Conservation (phyloP, 2,888 invertebrate species). For the Branchellion lobata region DNA sequence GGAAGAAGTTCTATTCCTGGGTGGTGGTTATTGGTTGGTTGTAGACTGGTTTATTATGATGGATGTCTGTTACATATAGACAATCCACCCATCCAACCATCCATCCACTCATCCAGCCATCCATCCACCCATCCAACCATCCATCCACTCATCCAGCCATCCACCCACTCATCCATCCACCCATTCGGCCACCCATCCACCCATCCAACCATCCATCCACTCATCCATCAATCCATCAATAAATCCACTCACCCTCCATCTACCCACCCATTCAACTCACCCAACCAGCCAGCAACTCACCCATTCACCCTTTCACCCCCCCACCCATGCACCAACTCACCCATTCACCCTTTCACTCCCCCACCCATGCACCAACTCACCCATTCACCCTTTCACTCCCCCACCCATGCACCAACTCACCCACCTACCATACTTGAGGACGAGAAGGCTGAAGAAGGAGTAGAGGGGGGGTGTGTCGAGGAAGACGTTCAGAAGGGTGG, state of each 20-base stretch:
- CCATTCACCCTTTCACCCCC: neutral
- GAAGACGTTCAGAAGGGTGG: neutral
- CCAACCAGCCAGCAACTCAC: neutral
- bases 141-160: no score
- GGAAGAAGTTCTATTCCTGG: neutral
- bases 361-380: neutral
- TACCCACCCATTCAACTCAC: neutral
- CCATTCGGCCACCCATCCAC: no score
- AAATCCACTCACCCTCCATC: neutral
- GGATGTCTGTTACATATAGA: neutral
- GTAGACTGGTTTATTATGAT: neutral
- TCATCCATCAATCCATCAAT: neutral
- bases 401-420: neutral
- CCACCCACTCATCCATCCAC: no score
- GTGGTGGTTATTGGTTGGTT: no score
- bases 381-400: neutral
- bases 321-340: neutral
- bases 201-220: no score
- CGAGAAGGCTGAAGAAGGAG: neutral
- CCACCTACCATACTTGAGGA: neutral
- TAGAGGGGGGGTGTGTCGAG: neutral
- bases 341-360: neutral
- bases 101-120: no score
- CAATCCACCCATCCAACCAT: no score
- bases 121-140: no score